phyloP scores from a whole-genome alignment of 2,113 vertebrate genomes.

The Gasterosteus nipponicus region DNA sequence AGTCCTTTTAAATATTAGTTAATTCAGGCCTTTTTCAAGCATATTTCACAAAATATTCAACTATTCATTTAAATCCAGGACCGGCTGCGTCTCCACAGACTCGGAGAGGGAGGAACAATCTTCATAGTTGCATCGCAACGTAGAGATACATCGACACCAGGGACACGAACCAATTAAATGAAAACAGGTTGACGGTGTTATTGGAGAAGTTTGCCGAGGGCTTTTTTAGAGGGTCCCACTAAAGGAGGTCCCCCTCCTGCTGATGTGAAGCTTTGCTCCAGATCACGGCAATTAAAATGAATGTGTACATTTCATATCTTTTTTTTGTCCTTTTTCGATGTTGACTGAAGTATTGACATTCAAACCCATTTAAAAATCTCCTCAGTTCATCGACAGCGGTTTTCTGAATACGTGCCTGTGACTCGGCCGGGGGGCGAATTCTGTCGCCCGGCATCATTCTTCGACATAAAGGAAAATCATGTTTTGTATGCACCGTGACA shows the following conservation, averaged over 20 bases:
- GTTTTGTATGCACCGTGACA: conserved; percentile 41
- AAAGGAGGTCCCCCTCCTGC: not conserved
- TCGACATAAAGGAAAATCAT: conserved; percentile 32
- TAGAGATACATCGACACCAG: not conserved
- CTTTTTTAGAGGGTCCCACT: not conserved
- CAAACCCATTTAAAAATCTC: not conserved
- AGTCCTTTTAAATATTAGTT: not conserved
- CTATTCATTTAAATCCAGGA: not conserved
- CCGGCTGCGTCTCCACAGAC: too few relatives aligned
- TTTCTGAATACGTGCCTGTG: not conserved
- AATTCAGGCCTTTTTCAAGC: too few relatives aligned
- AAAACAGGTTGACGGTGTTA: conserved; percentile 22
- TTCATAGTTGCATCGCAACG: not conserved
- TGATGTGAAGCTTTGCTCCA: not conserved
- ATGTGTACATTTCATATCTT: not conserved
- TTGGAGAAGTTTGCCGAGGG: conserved; percentile 25
- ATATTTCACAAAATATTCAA: not conserved
- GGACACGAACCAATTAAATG: conserved; percentile 26
- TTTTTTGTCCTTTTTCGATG: conserved; percentile 5
- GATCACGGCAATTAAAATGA: not conserved
- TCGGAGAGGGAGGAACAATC: not conserved
- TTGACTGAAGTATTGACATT: conserved; percentile 6
- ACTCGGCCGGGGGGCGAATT: not conserved
- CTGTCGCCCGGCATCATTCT: not conserved
- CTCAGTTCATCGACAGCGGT: not conserved